Evolutionary conservation across 2,113 vertebrate genomes (phyloP), one percentile per base, ranked within the genome.

Genomic region (Zapus hudsonius): DNA sequence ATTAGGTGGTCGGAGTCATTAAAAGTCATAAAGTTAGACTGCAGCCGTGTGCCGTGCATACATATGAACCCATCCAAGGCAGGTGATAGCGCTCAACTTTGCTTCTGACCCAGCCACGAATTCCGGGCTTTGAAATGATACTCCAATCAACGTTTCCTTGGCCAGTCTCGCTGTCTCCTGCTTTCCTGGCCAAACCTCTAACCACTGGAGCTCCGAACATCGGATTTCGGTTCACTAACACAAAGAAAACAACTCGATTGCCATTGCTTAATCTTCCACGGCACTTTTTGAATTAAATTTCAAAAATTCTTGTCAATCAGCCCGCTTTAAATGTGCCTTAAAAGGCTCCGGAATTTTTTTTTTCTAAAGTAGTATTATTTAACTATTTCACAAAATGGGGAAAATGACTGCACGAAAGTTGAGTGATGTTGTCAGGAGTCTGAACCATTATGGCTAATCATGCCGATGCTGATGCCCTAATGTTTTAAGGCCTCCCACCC

Each of bases 1-100:
- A 97, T 84, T 95, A 98, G 96, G 94, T 96, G 94, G 96, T 97
- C 95, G 5, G 92, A 97, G 96, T 96, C 97, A 97, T 98, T 98
- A 97, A 97, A 97, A 98, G 97, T 97, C 97, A 95, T 84, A 90
- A 90, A 97, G 97, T 96, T 95, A 91, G 82, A 92, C 82, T 84
- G 84, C 15, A 95, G 96, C 95, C 64, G 63, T 63, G 91, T 84
- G 90, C 96, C 82, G 42, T 90, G 94, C 97, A 97, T 96, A 92
- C 12, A 93, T 89, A 97, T 97, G 92, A 97, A 92, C 74, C 74
- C 92, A 89, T 93, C 66, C 90, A 90, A 90, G 74, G 74, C 90
- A 96, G 96, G 94, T 85, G 94, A 97, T 90, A 94, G 92, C 95
- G 97, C 94, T 92, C 95, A 89, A 92, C 88, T 96, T 93, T 81